Conservation (phyloP, 2,113 vertebrate genomes). For the Mustela nigripes region DNA sequence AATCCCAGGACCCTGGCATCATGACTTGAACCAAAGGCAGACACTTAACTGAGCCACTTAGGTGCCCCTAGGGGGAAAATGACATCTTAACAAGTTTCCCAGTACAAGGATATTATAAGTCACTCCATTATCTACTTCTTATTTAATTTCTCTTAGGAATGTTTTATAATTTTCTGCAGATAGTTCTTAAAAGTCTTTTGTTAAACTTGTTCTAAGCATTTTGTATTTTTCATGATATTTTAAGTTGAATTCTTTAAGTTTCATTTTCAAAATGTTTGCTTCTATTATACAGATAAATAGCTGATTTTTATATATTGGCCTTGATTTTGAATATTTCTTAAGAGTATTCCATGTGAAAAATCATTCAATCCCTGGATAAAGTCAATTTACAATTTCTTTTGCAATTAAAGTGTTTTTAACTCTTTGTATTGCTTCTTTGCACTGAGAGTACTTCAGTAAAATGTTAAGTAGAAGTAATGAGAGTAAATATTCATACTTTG, state of each 20-base stretch:
- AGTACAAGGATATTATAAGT: background rate
- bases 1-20: too few relatives aligned
- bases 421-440: background rate
- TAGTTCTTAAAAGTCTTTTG: background rate
- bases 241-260: background rate
- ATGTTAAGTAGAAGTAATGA: background rate
- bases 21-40: too few relatives aligned
- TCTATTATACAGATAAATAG: background rate
- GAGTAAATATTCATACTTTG: background rate
- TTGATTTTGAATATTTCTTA: background rate
- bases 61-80: too few relatives aligned
- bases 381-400: background rate
- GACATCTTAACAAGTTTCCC: background rate
- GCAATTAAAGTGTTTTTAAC: background rate
- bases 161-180: background rate
- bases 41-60: too few relatives aligned
- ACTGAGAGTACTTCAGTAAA: background rate
- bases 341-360: background rate
- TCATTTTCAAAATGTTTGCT: background rate
- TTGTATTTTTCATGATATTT: background rate
- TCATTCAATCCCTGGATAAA: background rate
- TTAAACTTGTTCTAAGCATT: background rate
- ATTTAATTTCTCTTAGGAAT: background rate
- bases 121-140: background rate
- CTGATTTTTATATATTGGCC: background rate